Conservation (phyloP, 30 jellyfish, hydroid and myxozoan genomes). For the Aurelia sp. region DNA sequence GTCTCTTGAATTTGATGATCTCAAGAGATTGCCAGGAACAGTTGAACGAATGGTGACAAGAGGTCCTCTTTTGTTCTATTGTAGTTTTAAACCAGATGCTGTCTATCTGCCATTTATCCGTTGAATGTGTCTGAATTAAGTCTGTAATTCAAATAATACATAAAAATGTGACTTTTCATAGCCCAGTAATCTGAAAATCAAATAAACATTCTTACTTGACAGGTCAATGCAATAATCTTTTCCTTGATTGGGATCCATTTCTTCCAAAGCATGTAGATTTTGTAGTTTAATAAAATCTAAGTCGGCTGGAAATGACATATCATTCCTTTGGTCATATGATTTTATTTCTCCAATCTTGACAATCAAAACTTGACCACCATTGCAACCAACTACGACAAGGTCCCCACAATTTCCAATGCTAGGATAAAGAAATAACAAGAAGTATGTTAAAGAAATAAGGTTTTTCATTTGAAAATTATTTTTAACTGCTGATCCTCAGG, state of each 20-base stretch:
- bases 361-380: constrained; percentile 66
- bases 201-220: constrained; percentile 36
- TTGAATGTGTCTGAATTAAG: no score
- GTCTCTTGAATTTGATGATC: no score
- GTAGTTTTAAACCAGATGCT: no score
- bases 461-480: no score
- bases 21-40: no score
- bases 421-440: background rate
- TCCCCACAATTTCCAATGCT: constrained; percentile 29
- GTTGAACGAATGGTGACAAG: no score
- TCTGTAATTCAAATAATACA: no score
- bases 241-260: constrained; percentile 8
- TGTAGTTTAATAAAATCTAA: constrained; percentile 25
- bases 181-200: background rate
- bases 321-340: constrained; percentile 61
- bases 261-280: constrained; percentile 3
- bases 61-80: no score
- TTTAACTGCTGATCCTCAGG: no score
- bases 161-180: no score
- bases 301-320: constrained; percentile 65
- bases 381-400: constrained; percentile 53
- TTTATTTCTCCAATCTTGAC: constrained; percentile 56
- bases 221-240: constrained; percentile 55
- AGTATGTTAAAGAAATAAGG: no score
- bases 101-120: no score